Base-by-base conservation (phyloP, 2,113 vertebrate species). In the Neolamprologus sp. region DNA sequence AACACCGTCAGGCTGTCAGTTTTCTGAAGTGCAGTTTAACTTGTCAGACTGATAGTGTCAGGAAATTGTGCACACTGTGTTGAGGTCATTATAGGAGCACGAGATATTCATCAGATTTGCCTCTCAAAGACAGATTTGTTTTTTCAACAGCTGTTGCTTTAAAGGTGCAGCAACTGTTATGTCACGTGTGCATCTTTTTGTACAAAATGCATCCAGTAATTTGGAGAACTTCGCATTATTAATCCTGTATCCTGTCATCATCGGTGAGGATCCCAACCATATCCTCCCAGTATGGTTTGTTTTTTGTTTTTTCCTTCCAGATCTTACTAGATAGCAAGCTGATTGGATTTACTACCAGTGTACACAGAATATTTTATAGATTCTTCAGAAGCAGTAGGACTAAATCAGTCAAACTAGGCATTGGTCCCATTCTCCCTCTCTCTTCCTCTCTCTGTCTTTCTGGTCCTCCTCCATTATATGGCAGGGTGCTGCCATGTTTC, bases 401-500 rank as follows among this genome's bases (percentile, higher is more conserved):
- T 17, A 33, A 37, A 51, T 80, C 11, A 28, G 16, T 78, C 80
- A 40, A 12, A 45, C 81, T 9, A 35, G 35, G 35, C 12, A 58
- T 65, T 55, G 57, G 40, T 83, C 55, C 42, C 14, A n/a, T 9
- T 82, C 21, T 35, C 33, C 6, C 57, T 45, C 55, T 45, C 35
- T 83, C 1, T 45, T 23, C n/a, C 6, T 75, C 26, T 63, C 57
- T 85, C n/a, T 90, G 60, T 90, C 49, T 88, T 53, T 63, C 21
- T 88, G 82, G 65, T 86, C 7, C 16, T 26, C 45, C 84, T 80
- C 65, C 47, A 80, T 60, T 78, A 75, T 84, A 71, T 51, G 60
- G 33, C 63, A 87, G 89, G 10, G 54, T 82, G 81, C 80, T 96
- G 85, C 91, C 89, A 89, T 94, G 86, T 96, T 96, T 95, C 94